Conservation (phyloP, 2,797 vertebrate species). For the Scleropages formosus region DNA sequence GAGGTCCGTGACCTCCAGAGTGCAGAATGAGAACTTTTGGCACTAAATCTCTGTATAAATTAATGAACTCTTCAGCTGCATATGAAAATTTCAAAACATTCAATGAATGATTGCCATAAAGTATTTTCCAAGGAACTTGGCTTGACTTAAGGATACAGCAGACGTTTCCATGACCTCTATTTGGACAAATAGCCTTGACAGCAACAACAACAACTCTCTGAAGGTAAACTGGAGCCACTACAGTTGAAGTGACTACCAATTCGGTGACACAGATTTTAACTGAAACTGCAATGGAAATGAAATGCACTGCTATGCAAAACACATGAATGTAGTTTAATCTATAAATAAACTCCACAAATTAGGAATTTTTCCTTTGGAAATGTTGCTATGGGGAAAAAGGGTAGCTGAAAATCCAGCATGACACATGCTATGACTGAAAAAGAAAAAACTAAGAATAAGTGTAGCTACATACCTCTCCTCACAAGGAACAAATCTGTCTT, state of each 20-base stretch:
- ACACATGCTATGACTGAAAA: too few species aligned
- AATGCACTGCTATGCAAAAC: too few species aligned
- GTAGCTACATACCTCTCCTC: too few species aligned
- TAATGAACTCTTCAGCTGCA: not conserved
- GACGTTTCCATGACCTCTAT: not conserved
- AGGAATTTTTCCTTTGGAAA: too few species aligned
- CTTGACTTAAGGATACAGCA: too few species aligned
- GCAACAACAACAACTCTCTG: not conserved
- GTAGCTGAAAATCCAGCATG: too few species aligned
- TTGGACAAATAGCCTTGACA: not conserved
- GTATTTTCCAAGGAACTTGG: too few species aligned
- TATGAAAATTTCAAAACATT: not conserved
- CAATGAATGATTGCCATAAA: not conserved
- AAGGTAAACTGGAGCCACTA: not conserved
- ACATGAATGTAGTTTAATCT: too few species aligned
- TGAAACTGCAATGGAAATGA: not conserved
- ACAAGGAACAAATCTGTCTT: too few species aligned
- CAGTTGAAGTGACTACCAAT: not conserved
- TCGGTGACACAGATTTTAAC: not conserved
- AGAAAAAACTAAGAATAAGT: too few species aligned
- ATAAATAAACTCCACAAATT: too few species aligned
- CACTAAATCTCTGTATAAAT: not conserved
- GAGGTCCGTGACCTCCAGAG: not conserved
- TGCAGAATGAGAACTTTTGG: not conserved
- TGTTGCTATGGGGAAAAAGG: too few species aligned